Evolutionary conservation across 2,888 invertebrate genomes (phyloP).

Genomic region (Aelia acuminata): DNA sequence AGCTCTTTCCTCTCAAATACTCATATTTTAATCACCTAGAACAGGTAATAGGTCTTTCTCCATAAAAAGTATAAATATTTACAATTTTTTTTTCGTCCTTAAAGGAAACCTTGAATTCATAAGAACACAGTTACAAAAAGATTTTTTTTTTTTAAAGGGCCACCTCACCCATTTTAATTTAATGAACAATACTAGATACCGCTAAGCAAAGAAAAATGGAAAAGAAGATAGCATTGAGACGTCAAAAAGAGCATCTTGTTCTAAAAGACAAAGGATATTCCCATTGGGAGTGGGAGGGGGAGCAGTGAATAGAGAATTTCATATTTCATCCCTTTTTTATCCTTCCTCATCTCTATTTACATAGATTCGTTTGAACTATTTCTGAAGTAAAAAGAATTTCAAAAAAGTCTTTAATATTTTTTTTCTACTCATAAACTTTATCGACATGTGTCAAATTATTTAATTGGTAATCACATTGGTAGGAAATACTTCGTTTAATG

Average conservation of each 20-base stretch:
- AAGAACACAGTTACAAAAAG: not conserved
- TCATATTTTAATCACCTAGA: too few species aligned
- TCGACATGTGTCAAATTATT: too few species aligned
- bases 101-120: not conserved
- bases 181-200: conserved; percentile 43
- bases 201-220: conserved; percentile 19
- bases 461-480: too few species aligned
- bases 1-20: too few species aligned
- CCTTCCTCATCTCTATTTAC: not conserved
- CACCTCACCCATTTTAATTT: not conserved
- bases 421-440: too few species aligned
- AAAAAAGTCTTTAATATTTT: too few species aligned
- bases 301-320: not conserved
- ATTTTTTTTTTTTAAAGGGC: not conserved
- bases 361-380: too few species aligned
- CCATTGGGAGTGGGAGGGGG: not conserved
- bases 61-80: too few species aligned
- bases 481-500: too few species aligned
- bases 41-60: too few species aligned
- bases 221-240: conserved; percentile 46
- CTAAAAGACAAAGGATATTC: conserved; percentile 22
- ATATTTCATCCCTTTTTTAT: not conserved
- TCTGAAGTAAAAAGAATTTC: too few species aligned
- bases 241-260: not conserved
- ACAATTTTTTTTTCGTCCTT: too few species aligned